Conservation (phyloP, 2,113 vertebrate genomes). For the Grus americana region DNA sequence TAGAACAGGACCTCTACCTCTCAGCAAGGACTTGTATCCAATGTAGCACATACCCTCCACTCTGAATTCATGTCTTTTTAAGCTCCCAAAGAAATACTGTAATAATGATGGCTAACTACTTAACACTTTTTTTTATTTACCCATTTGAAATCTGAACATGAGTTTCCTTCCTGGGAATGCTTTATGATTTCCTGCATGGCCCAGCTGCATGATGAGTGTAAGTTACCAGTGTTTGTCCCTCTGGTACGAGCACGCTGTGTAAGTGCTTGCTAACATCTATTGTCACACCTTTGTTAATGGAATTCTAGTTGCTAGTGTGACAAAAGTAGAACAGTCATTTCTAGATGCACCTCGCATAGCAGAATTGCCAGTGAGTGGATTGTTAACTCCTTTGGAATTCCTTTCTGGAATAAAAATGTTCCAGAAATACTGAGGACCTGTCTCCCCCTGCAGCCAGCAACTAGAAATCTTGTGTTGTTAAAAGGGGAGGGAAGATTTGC, state of each 20-base stretch:
- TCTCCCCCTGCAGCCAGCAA: background rate
- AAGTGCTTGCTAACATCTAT: background rate
- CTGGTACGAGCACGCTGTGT: background rate
- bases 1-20: background rate
- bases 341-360: background rate
- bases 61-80: rapidly evolving
- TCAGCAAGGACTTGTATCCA: background rate
- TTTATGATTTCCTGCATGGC: background rate
- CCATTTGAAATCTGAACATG: background rate
- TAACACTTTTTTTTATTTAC: background rate
- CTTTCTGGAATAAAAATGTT: background rate
- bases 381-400: background rate
- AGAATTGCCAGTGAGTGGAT: background rate
- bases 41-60: background rate
- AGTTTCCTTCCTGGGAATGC: background rate
- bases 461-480: background rate
- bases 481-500: background rate
- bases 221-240: background rate
- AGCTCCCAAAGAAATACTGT: background rate
- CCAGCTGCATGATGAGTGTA: background rate
- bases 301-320: background rate
- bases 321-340: background rate
- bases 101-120: background rate
- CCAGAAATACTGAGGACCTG: background rate
- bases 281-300: background rate